A percentile compares a stretch with the other conserved stretches of the same genome.
These are phyloP conservation scores for Astropecten irregularis DNA, from an alignment of 53 echinoderm and acorn worm species.

Conservation along the genomic window DNA sequence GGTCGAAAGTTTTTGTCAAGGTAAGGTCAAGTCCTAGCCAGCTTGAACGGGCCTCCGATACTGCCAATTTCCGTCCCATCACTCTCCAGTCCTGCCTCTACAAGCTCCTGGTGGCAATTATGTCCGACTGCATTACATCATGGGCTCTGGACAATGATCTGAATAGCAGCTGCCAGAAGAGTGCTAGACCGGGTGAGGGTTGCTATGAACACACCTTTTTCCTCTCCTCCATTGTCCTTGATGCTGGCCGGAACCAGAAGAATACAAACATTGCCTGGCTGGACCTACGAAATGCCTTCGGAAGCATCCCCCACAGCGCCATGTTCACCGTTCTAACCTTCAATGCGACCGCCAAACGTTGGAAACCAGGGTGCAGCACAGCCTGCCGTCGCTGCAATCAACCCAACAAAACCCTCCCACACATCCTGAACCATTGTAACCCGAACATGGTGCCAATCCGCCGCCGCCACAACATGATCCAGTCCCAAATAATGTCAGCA, in stretches of 20 bases:
- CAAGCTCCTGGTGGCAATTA: not conserved
- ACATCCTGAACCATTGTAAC: too few relatives aligned
- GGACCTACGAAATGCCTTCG: slow-evolving; percentile 37
- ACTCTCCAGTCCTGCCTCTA: too few relatives aligned
- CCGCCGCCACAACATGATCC: slow-evolving; percentile 1
- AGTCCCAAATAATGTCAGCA: not conserved
- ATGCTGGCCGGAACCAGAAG: slow-evolving; percentile 2
- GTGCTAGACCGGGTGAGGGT: slow-evolving; percentile 32
- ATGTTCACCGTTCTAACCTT: slow-evolving; percentile 7
- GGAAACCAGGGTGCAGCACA: too few relatives aligned
- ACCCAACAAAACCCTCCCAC: not conserved
- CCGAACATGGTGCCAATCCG: too few relatives aligned
- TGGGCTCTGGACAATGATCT: slow-evolving; percentile 28
- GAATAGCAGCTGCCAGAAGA: slow-evolving; percentile 44
- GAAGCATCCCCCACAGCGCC: slow-evolving; percentile 42
- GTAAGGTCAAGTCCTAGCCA: slow-evolving; percentile 46
- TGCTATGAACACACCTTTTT: slow-evolving; percentile 42
- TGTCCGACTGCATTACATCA: not conserved
- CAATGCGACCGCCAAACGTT: too few relatives aligned
- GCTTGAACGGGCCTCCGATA: too few relatives aligned
- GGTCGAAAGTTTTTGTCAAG: not conserved
- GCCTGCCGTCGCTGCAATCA: not conserved
- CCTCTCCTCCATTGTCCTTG: not conserved
- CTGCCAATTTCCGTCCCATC: too few relatives aligned
- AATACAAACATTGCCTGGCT: slow-evolving; percentile 15